Base-by-base conservation (phyloP, 2,888 invertebrate species). In the Tetranychus piercei region DNA sequence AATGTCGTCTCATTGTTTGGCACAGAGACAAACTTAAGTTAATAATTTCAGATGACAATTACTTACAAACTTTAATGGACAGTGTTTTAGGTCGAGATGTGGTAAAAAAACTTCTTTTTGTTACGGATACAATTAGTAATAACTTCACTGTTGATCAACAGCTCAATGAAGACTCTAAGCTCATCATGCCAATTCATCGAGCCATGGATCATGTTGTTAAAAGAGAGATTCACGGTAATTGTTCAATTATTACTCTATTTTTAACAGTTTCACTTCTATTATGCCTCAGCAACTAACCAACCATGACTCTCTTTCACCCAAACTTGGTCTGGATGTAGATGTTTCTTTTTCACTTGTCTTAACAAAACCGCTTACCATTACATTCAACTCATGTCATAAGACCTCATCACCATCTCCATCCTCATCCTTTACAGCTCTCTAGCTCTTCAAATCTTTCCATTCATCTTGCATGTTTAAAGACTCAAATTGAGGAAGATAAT, bases 31-130 rank as follows among this genome's bases (percentile, higher is more conserved):
- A 91, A 83, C 85, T 91, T 81, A 90, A 90, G 83, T 85, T 91
- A 79, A 90, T 90, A 78, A 90, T 91, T 81, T 90, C 90, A 86
- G 87, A 87, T 73, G 81, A 82, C 76, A 88, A 87, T 78, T 91
- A 91, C 84, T 86, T 91, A 79, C 90, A 90, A 83, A 88, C 90
- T 23, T 89, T 91, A 77, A 90, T 91, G 83, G 91, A 91, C 83
- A 91, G 91, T 82, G 89, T 91, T 80, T 86, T 91, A 73, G 91
- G 91, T 43, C 84, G 90, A 79, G 91, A 91, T 82, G 90, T 91
- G 76, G 91, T 91, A 72, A 90, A 90, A 82, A 91, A 91, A 82
- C 85, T 91, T 72, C 89, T 91, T 87, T 90, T 91, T 87, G 91
- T 90, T 75, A 79, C 78, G 9, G 79, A 78, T 74, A 74, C 77